These are phyloP conservation scores for Amorpha juglandis DNA, from an alignment of 2,888 invertebrate species.

Conservation along the genomic window DNA sequence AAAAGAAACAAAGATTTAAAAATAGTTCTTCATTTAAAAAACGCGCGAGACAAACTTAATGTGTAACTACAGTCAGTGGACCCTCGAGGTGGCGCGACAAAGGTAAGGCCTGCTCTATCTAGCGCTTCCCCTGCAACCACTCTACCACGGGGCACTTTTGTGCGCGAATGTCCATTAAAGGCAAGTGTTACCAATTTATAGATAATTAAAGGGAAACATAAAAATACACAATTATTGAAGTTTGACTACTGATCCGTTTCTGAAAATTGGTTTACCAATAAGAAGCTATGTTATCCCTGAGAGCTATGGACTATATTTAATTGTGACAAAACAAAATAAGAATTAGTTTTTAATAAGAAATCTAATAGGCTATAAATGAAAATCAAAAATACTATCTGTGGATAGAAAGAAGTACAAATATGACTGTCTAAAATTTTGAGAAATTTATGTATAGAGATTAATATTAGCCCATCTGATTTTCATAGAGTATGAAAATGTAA, in stretches of 20 bases:
- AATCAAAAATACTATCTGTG: too few relatives aligned
- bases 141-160: slow-evolving; percentile 55
- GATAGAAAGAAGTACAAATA: too few relatives aligned
- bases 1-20: slow-evolving; percentile 40
- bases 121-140: slow-evolving; percentile 52
- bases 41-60: slow-evolving; percentile 39
- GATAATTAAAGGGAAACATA: slow-evolving; percentile 21
- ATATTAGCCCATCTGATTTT: too few relatives aligned
- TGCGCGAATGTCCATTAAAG: slow-evolving; percentile 60
- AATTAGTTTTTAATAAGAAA: too few relatives aligned
- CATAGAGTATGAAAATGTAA: not conserved
- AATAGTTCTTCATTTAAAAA: slow-evolving; percentile 47
- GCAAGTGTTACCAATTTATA: slow-evolving; percentile 38
- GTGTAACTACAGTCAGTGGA: slow-evolving; percentile 47
- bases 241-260: too few relatives aligned
- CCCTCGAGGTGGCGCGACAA: slow-evolving; percentile 55
- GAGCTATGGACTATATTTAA: too few relatives aligned
- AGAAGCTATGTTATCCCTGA: too few relatives aligned
- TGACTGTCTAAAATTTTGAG: too few relatives aligned
- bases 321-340: too few relatives aligned
- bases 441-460: not conserved
- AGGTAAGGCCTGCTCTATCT: slow-evolving; percentile 69
- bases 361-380: too few relatives aligned
- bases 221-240: not conserved
- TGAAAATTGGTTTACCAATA: too few relatives aligned